Conservation (phyloP, 2,888 invertebrate species). For the Strigamia crassipes region DNA sequence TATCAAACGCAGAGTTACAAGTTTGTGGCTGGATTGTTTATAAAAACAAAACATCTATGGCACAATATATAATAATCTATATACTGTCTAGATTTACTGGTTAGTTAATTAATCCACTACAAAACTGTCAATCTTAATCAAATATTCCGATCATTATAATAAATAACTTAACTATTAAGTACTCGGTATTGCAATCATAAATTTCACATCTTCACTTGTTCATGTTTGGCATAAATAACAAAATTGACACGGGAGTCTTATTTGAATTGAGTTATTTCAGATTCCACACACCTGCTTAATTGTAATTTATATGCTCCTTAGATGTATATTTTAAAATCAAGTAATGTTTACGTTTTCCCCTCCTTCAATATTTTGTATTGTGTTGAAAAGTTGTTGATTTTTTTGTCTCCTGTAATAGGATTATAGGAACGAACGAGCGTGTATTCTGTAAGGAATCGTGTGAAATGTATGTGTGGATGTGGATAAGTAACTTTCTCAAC, state of each 20-base stretch:
- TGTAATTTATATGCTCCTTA: constrained; percentile 14
- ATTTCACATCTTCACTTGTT: constrained; percentile 13
- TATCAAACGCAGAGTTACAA: background rate
- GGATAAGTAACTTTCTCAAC: background rate
- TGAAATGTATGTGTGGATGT: constrained; percentile 19
- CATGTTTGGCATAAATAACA: background rate
- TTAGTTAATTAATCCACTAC: constrained; percentile 11
- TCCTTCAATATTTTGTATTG: background rate
- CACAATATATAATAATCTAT: constrained; percentile 6
- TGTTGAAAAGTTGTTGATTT: background rate
- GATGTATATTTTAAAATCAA: constrained; percentile 15
- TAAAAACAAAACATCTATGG: background rate
- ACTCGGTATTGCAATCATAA: background rate
- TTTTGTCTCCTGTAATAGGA: background rate
- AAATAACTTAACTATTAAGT: too few relatives aligned
- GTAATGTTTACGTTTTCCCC: background rate
- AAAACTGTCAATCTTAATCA: background rate
- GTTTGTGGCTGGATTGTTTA: constrained; percentile 2
- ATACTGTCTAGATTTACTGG: background rate
- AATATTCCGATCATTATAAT: background rate
- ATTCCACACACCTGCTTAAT: background rate
- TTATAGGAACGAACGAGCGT: background rate
- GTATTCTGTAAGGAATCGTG: background rate
- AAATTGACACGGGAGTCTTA: background rate
- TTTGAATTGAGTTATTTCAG: background rate